These are phyloP conservation scores for Arothron firmamentum DNA, from an alignment of 2,113 vertebrate species.

Conservation along the genomic window DNA sequence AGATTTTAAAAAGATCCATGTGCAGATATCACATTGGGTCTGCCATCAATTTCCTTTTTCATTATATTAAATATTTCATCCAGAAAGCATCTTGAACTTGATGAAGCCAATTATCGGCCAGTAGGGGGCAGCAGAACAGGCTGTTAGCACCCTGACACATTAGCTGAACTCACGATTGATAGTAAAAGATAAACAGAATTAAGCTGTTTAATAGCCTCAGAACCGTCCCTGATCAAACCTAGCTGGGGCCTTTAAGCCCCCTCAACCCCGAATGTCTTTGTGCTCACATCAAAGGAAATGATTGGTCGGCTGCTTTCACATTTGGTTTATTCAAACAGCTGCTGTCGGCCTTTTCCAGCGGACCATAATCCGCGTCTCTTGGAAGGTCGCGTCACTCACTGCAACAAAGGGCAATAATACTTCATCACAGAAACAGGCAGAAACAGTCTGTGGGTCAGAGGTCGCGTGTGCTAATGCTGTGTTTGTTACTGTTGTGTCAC, in stretches of 20 bases:
- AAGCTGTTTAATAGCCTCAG: too few species aligned
- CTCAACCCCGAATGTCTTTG: too few species aligned
- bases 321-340: slow-evolving; percentile 67
- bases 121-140: not conserved
- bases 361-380: slow-evolving; percentile 74
- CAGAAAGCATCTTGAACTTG: not conserved
- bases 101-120: not conserved
- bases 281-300: not conserved
- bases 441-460: slow-evolving; percentile 13
- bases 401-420: slow-evolving; percentile 37
- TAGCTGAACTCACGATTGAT: too few species aligned
- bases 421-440: slow-evolving; percentile 29
- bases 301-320: slow-evolving; percentile 48
- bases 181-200: too few species aligned
- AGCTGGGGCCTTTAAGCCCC: too few species aligned
- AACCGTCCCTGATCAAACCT: too few species aligned
- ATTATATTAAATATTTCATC: not conserved
- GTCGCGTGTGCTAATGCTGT: too few species aligned
- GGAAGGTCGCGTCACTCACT: slow-evolving; percentile 67
- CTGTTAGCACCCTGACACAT: not conserved
- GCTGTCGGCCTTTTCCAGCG: slow-evolving; percentile 57
- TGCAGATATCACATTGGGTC: not conserved
- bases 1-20: too few species aligned
- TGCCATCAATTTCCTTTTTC: not conserved
- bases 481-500: too few species aligned